Conservation (phyloP, 2,888 invertebrate genomes). For the Mimumesa dahlbomi region DNA sequence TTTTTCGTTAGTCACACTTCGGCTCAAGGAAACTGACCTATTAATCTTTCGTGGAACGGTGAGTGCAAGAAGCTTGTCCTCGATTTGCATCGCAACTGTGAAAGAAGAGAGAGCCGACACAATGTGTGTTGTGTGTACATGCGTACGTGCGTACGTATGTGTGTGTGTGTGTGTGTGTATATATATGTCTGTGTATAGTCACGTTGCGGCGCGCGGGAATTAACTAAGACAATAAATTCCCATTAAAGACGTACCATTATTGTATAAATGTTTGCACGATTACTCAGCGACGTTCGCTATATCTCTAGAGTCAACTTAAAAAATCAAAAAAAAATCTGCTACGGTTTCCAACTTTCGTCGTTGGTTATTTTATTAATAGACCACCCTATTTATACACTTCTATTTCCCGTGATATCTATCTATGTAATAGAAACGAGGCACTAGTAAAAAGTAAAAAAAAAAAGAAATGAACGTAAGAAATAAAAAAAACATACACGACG, state of each 20-base stretch:
- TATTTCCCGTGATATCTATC: too few species aligned
- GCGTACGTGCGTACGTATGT: too few species aligned
- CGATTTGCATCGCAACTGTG: conserved; percentile 40
- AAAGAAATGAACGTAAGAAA: too few species aligned
- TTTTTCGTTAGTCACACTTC: conserved; percentile 60
- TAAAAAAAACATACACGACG: too few species aligned
- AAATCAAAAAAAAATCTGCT: too few species aligned
- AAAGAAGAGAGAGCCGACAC: conserved; percentile 1
- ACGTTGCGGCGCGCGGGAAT: conserved; percentile 5
- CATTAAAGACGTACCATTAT: conserved; percentile 39
- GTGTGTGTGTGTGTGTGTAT: too few species aligned
- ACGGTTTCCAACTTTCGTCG: too few species aligned
- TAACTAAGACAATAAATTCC: conserved; percentile 38
- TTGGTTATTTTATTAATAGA: too few species aligned
- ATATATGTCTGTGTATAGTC: conserved; percentile 1
- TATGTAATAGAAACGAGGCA: too few species aligned
- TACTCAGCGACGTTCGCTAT: conserved; percentile 5
- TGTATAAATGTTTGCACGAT: conserved; percentile 21
- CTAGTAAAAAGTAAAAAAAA: too few species aligned
- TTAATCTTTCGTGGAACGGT: conserved; percentile 58
- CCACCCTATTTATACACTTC: too few species aligned
- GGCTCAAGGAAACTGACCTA: conserved; percentile 63
- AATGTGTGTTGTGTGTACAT: too few species aligned
- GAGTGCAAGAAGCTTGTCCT: conserved; percentile 30
- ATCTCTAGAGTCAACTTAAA: conserved; percentile 2